Evolutionary conservation across 2,113 vertebrate species (phyloP), one percentile per base, ranked within the genome.

Genomic region (Amblyornis subalaris): DNA sequence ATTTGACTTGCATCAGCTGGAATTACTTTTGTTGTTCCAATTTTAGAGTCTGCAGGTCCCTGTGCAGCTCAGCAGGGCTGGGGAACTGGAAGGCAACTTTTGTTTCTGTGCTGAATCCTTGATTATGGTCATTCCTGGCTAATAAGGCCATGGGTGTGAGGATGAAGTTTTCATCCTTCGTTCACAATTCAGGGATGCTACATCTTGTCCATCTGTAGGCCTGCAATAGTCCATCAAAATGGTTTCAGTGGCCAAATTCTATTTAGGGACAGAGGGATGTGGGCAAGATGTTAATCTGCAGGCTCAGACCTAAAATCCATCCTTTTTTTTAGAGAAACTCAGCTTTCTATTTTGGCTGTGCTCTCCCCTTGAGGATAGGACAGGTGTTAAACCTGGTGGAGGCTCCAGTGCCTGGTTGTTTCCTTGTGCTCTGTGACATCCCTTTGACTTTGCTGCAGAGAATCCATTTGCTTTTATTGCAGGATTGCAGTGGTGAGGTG

Each of bases 1-100:
- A 85, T 47, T 73, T 94, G 53, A 67, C 64, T 93, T 83, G 81
- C 87, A 96, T 94, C 90, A 80, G 67, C 87, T 91, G 89, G 88
- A 96, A 90, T 95, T 84, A 89, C 93, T 93, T 88, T 3, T 71
- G 65, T 91, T 73, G 90, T 73, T 95, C 62, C 57, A 54, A 0
- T 79, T 88, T 88, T 58, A 26, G 64, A 73, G 55, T 8, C 78
- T 6, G 7, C 66, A 45, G 94, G 91, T 93, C 85, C 48, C 70
- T 0, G 0, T n/a, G 70, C 40, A 45, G 90, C 90, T 87, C 65
- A 26, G 88, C 29, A 31, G 16, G 62, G 12, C 33, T 26, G 10
- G 54, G 69, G 72, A 74, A 23, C 55, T 60, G 23, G 50, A 62
- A 51, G 8, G 14, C n/a, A 76, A 35, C 72, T 87, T 53, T 2